phyloP scores from a whole-genome alignment of 2,113 vertebrate genomes.

The Acinonyx jubatus region DNA sequence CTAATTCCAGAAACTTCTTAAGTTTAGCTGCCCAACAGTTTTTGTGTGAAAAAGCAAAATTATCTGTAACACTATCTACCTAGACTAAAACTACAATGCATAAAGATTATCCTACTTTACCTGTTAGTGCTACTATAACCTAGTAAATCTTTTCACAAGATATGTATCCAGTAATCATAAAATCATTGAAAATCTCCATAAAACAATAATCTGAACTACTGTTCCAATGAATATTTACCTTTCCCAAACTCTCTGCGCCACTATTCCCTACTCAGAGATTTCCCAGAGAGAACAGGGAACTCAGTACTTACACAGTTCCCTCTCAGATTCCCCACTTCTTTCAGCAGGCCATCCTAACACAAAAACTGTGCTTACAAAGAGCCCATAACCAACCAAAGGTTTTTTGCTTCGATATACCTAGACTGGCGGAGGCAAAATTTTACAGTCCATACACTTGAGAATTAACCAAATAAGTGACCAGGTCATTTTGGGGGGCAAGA shows the following conservation, averaged over 20 bases:
- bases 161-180: background rate
- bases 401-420: slow-evolving; percentile 43
- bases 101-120: background rate
- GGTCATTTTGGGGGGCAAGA: slow-evolving; percentile 67
- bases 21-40: background rate
- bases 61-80: background rate
- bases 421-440: slow-evolving; percentile 68
- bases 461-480: slow-evolving; percentile 76
- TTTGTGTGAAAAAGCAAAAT: background rate
- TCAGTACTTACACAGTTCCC: slow-evolving; percentile 59
- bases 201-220: background rate
- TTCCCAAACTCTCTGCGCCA: background rate
- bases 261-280: background rate
- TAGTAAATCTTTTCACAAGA: slow-evolving; percentile 22
- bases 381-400: slow-evolving; percentile 67
- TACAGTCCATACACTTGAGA: slow-evolving; percentile 69
- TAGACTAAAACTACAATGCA: background rate
- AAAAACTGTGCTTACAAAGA: slow-evolving; percentile 48
- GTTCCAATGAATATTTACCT: background rate
- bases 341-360: slow-evolving; percentile 74
- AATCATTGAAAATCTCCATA: background rate
- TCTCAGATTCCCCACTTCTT: slow-evolving; percentile 42
- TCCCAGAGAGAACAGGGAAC: slow-evolving; percentile 60
- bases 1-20: slow-evolving; percentile 16
- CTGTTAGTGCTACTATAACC: background rate